These are phyloP conservation scores for Norana najaformis DNA, from an alignment of 2,888 invertebrate species.

Conservation along the genomic window DNA sequence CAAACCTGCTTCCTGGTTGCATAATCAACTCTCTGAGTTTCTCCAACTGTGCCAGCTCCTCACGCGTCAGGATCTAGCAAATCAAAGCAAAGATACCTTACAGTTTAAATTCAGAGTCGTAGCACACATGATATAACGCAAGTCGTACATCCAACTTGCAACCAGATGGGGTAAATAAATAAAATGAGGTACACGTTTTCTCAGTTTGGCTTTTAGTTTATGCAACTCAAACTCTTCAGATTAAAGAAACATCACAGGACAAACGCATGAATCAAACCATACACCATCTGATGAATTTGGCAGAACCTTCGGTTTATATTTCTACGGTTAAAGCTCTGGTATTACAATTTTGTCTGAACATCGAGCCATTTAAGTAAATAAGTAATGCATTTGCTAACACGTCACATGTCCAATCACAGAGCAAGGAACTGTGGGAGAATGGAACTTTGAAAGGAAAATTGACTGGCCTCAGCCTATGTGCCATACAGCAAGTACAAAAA, in stretches of 20 bases:
- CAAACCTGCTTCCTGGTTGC: neutral
- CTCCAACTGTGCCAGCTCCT: neutral
- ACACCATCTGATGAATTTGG: neutral
- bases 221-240: neutral
- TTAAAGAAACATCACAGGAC: slow-evolving; percentile 5
- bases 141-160: too few relatives aligned
- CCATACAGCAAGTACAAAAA: neutral
- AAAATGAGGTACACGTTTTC: too few relatives aligned
- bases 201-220: neutral
- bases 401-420: too few relatives aligned
- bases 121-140: neutral
- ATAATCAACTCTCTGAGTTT: neutral
- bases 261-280: neutral
- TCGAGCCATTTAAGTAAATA: too few relatives aligned
- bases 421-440: too few relatives aligned
- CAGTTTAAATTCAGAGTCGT: too few relatives aligned
- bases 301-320: too few relatives aligned
- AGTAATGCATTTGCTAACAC: too few relatives aligned
- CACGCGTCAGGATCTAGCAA: neutral
- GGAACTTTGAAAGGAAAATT: too few relatives aligned
- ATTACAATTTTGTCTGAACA: too few relatives aligned
- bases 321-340: too few relatives aligned
- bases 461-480: neutral
- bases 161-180: too few relatives aligned
- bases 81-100: neutral